Evolutionary conservation across 2,113 vertebrate genomes (phyloP), one percentile per base, ranked within the genome.

Genomic region (Machaerirhynchus nigripectus): DNA sequence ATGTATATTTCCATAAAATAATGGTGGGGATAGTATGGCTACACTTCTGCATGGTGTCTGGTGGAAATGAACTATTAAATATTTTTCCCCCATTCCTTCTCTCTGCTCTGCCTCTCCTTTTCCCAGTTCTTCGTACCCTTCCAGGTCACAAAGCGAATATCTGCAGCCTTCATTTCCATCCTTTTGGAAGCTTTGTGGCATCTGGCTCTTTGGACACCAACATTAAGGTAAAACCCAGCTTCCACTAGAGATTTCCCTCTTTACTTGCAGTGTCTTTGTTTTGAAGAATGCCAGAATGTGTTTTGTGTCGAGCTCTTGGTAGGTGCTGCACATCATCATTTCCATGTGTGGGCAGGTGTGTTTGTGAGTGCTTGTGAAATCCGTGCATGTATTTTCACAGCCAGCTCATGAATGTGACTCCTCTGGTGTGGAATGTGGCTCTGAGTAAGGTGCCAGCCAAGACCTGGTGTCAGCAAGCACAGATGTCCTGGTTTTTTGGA

Each of bases 121-220:
- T 40, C 78, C 31, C 90, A 99, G 99, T 99, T 96, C 97, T 99
- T 44, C 98, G 99, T 59, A 99, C 98, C 3, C 96, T 99, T 84
- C 98, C 98, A 73, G 99, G 99, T 80, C 99, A 99, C 97, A 99
- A 99, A 95, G 98, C 99, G 2, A 99, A 98, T 92, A 98, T 99
- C 93, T 99, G 98, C 97, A 99, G 99, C 94, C 98, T 99, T 65
- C 98, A 98, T 75, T 99, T 99, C 93, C 99, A 99, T 84, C 99
- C 99, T 0, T 99, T 98, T 19, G 99, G 99, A 67, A 98, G 98
- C 64, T 99, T 99, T 79, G 98, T 99, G 47, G 99, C 99, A 26
- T 99, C 99, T 1, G 98, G 99, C 26, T 99, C 99, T 50, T 97
- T 99, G 98, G 99, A 99, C 97, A 99, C 99, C 7, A 99, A 98